These are phyloP conservation scores for Formica exsecta DNA, from an alignment of 1,140 invertebrate genomes.

Conservation along the genomic window DNA sequence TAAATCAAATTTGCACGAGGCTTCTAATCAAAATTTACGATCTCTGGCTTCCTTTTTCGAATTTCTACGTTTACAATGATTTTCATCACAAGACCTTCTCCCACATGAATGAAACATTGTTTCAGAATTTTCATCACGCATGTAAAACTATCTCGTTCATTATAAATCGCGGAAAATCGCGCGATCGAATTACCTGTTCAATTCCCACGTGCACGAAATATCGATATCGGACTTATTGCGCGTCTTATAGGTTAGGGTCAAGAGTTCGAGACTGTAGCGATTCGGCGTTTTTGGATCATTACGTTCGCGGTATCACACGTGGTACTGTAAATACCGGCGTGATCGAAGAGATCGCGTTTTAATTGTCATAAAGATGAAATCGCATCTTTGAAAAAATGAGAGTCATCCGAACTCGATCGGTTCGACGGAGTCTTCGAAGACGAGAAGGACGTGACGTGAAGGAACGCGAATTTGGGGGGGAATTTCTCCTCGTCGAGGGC, in stretches of 20 bases:
- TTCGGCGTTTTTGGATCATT: not conserved
- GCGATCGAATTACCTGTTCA: not conserved
- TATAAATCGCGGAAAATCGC: not conserved
- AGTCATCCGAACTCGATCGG: not conserved
- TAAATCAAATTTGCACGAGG: not conserved
- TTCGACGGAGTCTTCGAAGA: too few relatives aligned
- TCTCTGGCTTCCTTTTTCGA: not conserved
- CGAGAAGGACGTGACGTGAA: not conserved
- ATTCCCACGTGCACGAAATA: constrained; percentile 26
- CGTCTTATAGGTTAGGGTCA: constrained; percentile 29
- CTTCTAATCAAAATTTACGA: not conserved
- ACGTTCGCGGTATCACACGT: not conserved
- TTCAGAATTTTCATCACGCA: not conserved
- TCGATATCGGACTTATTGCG: not conserved
- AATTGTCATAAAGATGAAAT: not conserved
- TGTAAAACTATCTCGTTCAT: not conserved
- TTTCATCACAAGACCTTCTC: not conserved
- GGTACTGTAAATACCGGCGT: not conserved
- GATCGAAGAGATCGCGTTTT: not conserved
- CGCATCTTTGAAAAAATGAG: not conserved
- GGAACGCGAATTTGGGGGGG: too few relatives aligned
- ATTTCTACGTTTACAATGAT: not conserved
- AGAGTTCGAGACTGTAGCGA: not conserved
- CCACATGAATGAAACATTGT: not conserved
- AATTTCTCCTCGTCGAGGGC: not conserved